Conservation (phyloP, 2,888 invertebrate species). For the Opisthograptis luteolata region DNA sequence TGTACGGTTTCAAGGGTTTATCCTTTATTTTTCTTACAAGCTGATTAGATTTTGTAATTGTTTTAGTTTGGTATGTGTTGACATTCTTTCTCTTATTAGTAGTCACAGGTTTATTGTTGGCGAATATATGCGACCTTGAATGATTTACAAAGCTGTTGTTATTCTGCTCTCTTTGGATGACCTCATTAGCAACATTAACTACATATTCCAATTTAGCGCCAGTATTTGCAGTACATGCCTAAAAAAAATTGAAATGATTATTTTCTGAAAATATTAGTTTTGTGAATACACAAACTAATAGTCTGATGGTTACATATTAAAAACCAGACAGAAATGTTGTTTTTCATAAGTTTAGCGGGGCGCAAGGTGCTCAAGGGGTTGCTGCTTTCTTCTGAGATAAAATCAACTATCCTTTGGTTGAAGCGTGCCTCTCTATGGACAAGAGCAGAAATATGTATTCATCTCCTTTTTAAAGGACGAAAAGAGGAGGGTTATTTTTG, state of each 20-base stretch:
- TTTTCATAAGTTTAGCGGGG: too few species aligned
- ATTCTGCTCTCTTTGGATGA: conserved; percentile 19
- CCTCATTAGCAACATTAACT: conserved; percentile 3
- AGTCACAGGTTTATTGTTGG: conserved; percentile 13
- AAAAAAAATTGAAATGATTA: background rate
- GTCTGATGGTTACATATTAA: too few species aligned
- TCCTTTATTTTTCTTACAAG: conserved; percentile 29
- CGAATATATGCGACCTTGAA: background rate
- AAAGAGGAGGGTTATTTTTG: too few species aligned
- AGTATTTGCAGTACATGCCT: background rate
- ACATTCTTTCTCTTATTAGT: conserved; percentile 16
- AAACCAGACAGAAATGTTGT: too few species aligned
- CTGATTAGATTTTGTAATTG: conserved; percentile 27
- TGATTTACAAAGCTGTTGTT: conserved; percentile 15
- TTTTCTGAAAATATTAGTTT: too few species aligned
- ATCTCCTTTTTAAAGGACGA: too few species aligned
- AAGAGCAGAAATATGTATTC: too few species aligned
- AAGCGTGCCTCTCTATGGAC: too few species aligned
- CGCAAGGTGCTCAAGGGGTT: too few species aligned
- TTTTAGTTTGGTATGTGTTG: conserved; percentile 11
- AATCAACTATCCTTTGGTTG: too few species aligned
- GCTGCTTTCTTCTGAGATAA: too few species aligned
- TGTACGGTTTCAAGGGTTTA: conserved; percentile 40
- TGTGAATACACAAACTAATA: too few species aligned
- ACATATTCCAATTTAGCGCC: background rate